Conservation (phyloP, 2,888 invertebrate genomes). For the Disparrhopalites patrizii region DNA sequence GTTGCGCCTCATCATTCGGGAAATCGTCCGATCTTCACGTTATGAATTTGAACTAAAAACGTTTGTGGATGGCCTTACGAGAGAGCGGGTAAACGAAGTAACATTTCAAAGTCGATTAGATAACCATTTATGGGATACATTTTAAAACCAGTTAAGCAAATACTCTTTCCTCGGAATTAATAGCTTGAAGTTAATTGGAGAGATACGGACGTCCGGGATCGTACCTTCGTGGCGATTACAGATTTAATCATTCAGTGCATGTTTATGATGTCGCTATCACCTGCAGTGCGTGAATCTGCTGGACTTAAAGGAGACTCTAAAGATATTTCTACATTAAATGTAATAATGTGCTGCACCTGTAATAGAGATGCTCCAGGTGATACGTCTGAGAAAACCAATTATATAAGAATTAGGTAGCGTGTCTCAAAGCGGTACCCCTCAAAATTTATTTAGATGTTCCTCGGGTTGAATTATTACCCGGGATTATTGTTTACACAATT, state of each 20-base stretch:
- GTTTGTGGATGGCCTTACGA: slow-evolving; percentile 73
- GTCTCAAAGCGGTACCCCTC: too few relatives aligned
- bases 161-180: too few relatives aligned
- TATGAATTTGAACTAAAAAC: slow-evolving; percentile 74
- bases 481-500: too few relatives aligned
- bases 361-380: too few relatives aligned
- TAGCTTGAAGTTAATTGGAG: slow-evolving; percentile 35
- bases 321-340: slow-evolving; percentile 38
- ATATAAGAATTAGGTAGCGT: too few relatives aligned
- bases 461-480: background rate
- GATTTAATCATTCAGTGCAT: slow-evolving; percentile 83
- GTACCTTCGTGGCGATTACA: slow-evolving; percentile 75
- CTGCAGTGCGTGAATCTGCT: slow-evolving; percentile 67
- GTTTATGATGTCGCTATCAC: slow-evolving; percentile 74
- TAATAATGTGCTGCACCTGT: too few relatives aligned
- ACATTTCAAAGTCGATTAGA: too few relatives aligned
- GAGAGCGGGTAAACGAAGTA: slow-evolving; percentile 52
- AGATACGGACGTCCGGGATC: slow-evolving; percentile 56
- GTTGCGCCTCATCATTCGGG: slow-evolving; percentile 76
- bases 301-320: slow-evolving; percentile 54
- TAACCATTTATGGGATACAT: too few relatives aligned
- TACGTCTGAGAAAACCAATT: too few relatives aligned
- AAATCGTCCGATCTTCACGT: slow-evolving; percentile 78
- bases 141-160: too few relatives aligned
- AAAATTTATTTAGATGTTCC: too few relatives aligned